A percentile compares a stretch with the other conserved stretches of the same genome.
Conservation (phyloP, 1,140 invertebrate genomes). For the Aphelinus certus region DNA sequence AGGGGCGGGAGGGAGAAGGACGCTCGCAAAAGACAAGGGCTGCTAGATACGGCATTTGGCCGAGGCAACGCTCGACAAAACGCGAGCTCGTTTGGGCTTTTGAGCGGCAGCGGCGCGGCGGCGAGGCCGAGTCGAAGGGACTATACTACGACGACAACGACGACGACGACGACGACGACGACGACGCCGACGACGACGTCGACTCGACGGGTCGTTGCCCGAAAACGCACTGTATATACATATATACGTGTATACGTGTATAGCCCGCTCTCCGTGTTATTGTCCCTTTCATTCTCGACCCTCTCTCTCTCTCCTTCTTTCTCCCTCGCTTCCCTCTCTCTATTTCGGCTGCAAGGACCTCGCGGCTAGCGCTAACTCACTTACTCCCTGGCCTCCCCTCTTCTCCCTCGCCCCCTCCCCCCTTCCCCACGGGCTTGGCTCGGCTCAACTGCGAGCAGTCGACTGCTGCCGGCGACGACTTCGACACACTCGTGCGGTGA, state of each 20-base stretch:
- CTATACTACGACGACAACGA: conserved; percentile 2
- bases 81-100: conserved; percentile 47
- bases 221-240: conserved; percentile 53
- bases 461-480: conserved; percentile 15
- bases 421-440: too few species aligned
- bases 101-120: conserved; percentile 22
- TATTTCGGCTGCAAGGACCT: conserved; percentile 8
- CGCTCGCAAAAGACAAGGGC: too few species aligned
- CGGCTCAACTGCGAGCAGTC: conserved; percentile 7
- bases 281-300: conserved; percentile 13
- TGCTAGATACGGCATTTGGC: conserved; percentile 5
- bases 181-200: conserved; percentile 35
- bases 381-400: neutral
- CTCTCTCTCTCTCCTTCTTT: conserved; percentile 1
- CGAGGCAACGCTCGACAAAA: conserved; percentile 7
- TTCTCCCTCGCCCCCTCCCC: too few species aligned
- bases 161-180: conserved; percentile 42
- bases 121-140: conserved; percentile 51
- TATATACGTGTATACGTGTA: too few species aligned
- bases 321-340: conserved; percentile 20
- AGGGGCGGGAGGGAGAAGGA: too few species aligned
- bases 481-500: neutral
- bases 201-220: conserved; percentile 59
- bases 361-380: conserved; percentile 18
- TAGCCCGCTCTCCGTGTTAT: conserved; percentile 13